Conservation (phyloP, 2,888 invertebrate species). For the Nymphalis polychloros region DNA sequence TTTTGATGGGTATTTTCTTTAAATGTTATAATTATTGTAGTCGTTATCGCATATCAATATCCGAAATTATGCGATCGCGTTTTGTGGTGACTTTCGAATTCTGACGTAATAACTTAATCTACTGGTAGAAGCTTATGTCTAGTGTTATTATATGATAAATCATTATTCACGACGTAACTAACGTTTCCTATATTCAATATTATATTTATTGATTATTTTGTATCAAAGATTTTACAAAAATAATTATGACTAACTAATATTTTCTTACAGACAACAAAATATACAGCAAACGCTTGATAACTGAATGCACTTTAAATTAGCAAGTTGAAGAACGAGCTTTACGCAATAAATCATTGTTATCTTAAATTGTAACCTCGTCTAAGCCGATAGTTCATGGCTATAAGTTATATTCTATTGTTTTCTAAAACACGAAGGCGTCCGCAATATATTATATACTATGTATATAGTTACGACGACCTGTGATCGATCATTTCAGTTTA, state of each 20-base stretch:
- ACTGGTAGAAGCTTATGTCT: too few relatives aligned
- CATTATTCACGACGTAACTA: too few relatives aligned
- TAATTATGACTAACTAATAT: not conserved
- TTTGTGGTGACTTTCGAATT: too few relatives aligned
- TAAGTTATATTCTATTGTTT: slow-evolving; percentile 57
- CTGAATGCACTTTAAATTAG: not conserved
- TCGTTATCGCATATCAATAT: too few relatives aligned
- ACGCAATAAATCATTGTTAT: slow-evolving; percentile 21
- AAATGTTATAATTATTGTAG: too few relatives aligned
- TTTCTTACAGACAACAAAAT: not conserved
- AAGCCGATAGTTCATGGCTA: slow-evolving; percentile 67
- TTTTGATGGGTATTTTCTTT: too few relatives aligned
- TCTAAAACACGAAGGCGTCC: slow-evolving; percentile 41
- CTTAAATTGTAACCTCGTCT: slow-evolving; percentile 51
- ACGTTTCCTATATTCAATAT: too few relatives aligned
- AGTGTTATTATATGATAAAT: too few relatives aligned
- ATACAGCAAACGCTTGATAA: not conserved
- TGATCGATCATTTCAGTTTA: slow-evolving; percentile 40
- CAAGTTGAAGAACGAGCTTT: slow-evolving; percentile 16
- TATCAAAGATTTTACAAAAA: too few relatives aligned
- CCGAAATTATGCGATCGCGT: too few relatives aligned
- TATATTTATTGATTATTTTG: too few relatives aligned
- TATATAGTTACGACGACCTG: slow-evolving; percentile 25
- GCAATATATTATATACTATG: slow-evolving; percentile 19
- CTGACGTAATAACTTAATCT: too few relatives aligned